A percentile compares a stretch with the other conserved stretches of the same genome.
phyloP scores from a whole-genome alignment of 2,113 vertebrate species.

The Lycocorax pyrrhopterus region DNA sequence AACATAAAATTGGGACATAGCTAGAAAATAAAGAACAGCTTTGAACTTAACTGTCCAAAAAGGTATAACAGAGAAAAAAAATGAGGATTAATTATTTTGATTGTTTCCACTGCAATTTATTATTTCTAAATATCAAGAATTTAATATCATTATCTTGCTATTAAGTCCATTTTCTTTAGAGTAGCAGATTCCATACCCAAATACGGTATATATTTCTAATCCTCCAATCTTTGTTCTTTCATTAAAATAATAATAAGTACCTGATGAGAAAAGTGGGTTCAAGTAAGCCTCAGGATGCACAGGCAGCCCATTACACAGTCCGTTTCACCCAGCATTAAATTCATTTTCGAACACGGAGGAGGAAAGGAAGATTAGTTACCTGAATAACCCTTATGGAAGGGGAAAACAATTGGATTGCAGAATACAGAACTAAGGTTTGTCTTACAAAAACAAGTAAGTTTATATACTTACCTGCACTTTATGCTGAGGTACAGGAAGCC shows the following conservation, averaged over 20 bases:
- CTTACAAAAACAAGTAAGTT: background rate
- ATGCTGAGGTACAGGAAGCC: background rate
- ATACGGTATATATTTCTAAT: background rate
- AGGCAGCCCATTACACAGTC: background rate
- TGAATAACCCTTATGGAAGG: background rate
- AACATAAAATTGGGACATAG: background rate
- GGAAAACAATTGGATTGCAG: background rate
- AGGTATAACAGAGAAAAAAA: background rate
- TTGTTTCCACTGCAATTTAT: background rate
- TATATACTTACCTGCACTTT: background rate
- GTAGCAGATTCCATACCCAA: background rate
- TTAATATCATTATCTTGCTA: background rate
- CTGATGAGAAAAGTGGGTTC: background rate
- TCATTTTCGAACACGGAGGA: background rate
- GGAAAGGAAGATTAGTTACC: background rate
- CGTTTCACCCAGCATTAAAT: background rate
- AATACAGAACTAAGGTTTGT: background rate
- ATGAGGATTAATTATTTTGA: fast-evolving
- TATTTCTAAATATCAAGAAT: background rate
- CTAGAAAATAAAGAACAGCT: background rate
- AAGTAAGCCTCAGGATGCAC: background rate
- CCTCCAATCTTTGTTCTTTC: background rate
- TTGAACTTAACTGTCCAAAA: background rate
- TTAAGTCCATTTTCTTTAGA: background rate
- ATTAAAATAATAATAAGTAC: background rate